Evolutionary conservation across 2,888 invertebrate genomes (phyloP), one percentile per base, ranked within the genome.

Genomic region (Phorcus lineatus): DNA sequence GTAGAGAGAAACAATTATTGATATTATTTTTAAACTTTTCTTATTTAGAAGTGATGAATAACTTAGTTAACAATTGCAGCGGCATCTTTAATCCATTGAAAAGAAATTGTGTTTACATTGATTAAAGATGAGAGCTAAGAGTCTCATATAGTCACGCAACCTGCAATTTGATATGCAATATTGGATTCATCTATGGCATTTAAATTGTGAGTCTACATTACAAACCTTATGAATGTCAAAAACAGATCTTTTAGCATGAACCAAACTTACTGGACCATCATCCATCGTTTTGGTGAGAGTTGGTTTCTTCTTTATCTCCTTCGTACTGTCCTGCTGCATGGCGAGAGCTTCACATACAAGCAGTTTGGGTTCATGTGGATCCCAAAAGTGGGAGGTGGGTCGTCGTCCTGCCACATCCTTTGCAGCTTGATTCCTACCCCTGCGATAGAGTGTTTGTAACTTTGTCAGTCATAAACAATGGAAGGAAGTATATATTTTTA

Each of bases 301-400:
- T 17, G 84, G 86, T 77, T 77, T 82, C 79, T 86, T 87, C 76
- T 84, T 84, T n/a, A 85, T 78, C 57, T 87, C 86, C 55, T 85
- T 85, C 57, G 87, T 85, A 4, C 83, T 83, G 9, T 81, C 80
- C 22, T 80, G 81, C 19, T 74, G 70, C 31, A 81, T 86, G 9
- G 92, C 89, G 88, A 94, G 94, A n/a, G 97, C 96, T 91, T 98
- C 97, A 90, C 97, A 96, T 47, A 97, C 96, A 17, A 99, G 94
- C 82, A 99, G 94, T 86, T 97, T 95, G 0, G 96, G 94, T 92
- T 99, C 99, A 86, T 96, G 95, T 28, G 94, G 94, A 92, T 99
- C 98, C 99, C 99, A 99, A 91, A 95, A 95, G 88, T 95, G 95
- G 24, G 94, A 93, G 1, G 95, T 94, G 0, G 95, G 95, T 84